A percentile compares a stretch with the other conserved stretches of the same genome.
phyloP scores from a whole-genome alignment of 2,797 vertebrate genomes.

The Arctocebus calabarensis region DNA sequence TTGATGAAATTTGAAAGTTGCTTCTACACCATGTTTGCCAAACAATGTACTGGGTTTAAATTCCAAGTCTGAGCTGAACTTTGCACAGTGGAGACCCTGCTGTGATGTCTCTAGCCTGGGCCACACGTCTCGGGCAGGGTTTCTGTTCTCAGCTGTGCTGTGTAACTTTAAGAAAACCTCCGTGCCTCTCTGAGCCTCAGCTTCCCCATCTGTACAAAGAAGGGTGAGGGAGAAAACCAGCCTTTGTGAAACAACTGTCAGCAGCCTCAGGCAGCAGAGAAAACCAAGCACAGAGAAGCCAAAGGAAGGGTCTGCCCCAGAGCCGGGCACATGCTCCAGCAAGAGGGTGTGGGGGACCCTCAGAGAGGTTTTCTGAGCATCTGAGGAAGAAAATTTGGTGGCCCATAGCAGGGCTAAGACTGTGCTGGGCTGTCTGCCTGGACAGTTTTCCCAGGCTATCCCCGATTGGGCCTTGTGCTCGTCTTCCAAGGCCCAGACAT shows the following conservation, averaged over 20 bases:
- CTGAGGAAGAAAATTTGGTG: background rate
- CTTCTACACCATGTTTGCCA: background rate
- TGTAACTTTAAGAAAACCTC: background rate
- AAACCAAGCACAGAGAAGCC: background rate
- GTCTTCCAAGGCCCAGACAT: background rate
- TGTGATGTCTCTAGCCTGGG: too few relatives aligned
- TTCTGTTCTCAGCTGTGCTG: background rate
- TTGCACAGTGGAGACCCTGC: background rate
- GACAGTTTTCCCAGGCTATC: background rate
- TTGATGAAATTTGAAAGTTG: background rate
- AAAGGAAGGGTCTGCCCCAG: background rate
- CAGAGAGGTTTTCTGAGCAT: too few relatives aligned
- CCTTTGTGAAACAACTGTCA: background rate
- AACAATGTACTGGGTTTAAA: too few relatives aligned
- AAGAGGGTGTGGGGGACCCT: background rate
- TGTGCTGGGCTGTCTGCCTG: background rate
- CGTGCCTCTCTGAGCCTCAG: background rate
- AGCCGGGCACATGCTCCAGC: background rate
- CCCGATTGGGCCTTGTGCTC: background rate
- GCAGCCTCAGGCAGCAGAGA: background rate
- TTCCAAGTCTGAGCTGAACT: background rate
- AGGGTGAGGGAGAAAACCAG: background rate
- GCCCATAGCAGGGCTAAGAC: background rate
- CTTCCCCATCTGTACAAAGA: background rate
- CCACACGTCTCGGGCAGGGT: accelerated